phyloP scores from a whole-genome alignment of 2,888 invertebrate genomes.

The Torymus aiolomorphi region DNA sequence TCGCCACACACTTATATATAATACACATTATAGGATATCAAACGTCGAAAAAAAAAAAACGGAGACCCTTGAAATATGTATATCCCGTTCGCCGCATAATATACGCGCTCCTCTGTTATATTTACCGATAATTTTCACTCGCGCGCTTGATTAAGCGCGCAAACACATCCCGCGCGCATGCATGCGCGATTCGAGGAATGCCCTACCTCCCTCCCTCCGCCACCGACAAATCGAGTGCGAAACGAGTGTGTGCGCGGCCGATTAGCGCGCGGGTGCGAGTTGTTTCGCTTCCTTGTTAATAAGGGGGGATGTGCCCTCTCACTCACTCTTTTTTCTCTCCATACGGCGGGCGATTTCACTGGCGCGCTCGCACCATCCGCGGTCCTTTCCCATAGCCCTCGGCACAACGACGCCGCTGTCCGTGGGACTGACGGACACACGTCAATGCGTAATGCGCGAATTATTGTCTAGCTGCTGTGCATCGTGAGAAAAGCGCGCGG shows the following conservation, averaged over 20 bases:
- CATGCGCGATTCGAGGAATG: slow-evolving; percentile 25
- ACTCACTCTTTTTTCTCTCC: background rate
- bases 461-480: slow-evolving; percentile 59
- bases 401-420: slow-evolving; percentile 38
- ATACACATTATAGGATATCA: no score
- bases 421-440: slow-evolving; percentile 11
- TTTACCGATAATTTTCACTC: slow-evolving; percentile 38
- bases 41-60: no score
- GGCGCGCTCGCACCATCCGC: background rate
- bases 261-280: slow-evolving; percentile 74
- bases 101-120: background rate
- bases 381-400: no score
- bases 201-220: background rate
- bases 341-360: slow-evolving; percentile 13
- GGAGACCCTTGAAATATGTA: background rate
- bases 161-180: background rate
- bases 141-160: slow-evolving; percentile 29
- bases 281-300: slow-evolving; percentile 76
- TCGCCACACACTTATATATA: no score
- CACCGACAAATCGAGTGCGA: background rate
- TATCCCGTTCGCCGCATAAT: background rate
- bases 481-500: slow-evolving; percentile 60
- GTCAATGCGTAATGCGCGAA: background rate
- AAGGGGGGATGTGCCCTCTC: slow-evolving; percentile 67
- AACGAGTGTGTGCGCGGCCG: slow-evolving; percentile 67